Base-by-base conservation (phyloP, 2,888 invertebrate species). In the Apamea monoglypha region DNA sequence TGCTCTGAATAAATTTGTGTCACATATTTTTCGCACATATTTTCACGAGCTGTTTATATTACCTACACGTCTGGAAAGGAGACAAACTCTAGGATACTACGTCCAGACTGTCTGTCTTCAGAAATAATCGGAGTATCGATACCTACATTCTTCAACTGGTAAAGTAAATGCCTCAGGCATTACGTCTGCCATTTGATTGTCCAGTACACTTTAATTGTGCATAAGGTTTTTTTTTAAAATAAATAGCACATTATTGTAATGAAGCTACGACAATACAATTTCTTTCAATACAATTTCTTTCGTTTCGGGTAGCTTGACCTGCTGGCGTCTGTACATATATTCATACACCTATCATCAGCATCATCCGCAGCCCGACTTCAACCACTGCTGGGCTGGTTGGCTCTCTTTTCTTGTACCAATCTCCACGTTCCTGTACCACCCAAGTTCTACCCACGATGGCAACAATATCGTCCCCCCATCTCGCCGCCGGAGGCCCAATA, bases 1-100 rank as follows among this genome's bases (percentile, higher is more conserved):
- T 72, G 53, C 76, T 81, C 32, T 44, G 68, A 59, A 83, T 78
- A 83, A 78, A 74, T 82, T 44, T 40, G 25, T 61, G 68, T 44
- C 69, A 53, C 40, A 63, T 67, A 53, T 70, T 50, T 53, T 53
- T 66, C 18, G 44, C 44, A 61, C 50, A 81, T 69, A 73, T 78
- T 70, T 82, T 67, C 44, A 47, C 14, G n/a, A 82, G 29, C 12
- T 70, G 61, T 61, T 67, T 53, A 70, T 63, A 63, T 78, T 47
- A 32, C 50, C 69, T 25, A 25, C 53, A 71, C 36, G 73, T 68
- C 29, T 16, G 21, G 18, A 44, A 61, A 29, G 14, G n/a, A 74
- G 44, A 71, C 16, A 53, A n/a, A 71, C 32, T 56, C 44, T 36
- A 32, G 16, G 56, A 63, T 74, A 63, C 63, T 14, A 70, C n/a